phyloP scores from a whole-genome alignment of 2,113 vertebrate genomes.

The Gopherus flavomarginatus region DNA sequence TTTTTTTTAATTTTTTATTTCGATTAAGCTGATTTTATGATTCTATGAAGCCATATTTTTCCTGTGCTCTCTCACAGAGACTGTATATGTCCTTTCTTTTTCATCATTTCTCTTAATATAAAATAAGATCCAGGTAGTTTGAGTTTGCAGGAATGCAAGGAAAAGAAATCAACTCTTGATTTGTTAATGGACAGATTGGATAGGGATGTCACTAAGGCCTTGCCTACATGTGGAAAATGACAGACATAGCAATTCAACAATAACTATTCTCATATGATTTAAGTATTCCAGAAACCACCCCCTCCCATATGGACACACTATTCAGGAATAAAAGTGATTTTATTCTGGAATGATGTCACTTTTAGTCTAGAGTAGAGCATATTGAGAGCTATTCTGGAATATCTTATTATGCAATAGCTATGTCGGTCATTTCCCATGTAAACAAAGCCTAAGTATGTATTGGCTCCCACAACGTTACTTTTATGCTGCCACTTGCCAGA shows the following conservation, averaged over 20 bases:
- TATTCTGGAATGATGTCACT: not conserved
- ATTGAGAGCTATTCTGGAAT: not conserved
- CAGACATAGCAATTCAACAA: not conserved
- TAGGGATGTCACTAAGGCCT: not conserved
- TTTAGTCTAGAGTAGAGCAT: not conserved
- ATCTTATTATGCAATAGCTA: not conserved
- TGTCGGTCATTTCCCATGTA: not conserved
- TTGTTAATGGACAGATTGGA: not conserved
- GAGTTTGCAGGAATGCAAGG: not conserved
- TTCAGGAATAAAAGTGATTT: not conserved
- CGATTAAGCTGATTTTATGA: too few species aligned
- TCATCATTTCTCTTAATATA: not conserved
- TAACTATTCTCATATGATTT: not conserved
- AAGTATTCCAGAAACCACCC: not conserved
- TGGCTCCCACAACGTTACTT: not conserved
- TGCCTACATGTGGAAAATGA: not conserved
- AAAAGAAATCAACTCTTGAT: not conserved
- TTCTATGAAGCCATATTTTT: not conserved
- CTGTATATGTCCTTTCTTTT: not conserved
- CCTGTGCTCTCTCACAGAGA: not conserved
- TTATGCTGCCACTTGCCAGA: not conserved
- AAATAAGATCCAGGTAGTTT: not conserved
- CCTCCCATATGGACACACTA: not conserved
- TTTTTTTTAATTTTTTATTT: too few species aligned
- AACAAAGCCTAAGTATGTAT: not conserved